phyloP scores from a whole-genome alignment of 2,888 invertebrate species.

The Cybosia mesomella region DNA sequence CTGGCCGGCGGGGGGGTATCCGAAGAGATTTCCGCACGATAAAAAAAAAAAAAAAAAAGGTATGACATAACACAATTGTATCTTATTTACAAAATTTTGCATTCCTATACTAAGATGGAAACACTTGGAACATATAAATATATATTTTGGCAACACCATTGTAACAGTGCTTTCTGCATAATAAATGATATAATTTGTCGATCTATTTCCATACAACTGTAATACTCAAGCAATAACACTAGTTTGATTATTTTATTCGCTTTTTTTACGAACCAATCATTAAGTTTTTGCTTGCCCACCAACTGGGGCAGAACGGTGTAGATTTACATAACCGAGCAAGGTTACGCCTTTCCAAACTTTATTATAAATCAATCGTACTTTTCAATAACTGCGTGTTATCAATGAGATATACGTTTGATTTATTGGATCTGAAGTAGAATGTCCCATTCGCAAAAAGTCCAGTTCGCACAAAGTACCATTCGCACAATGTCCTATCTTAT shows the following conservation, averaged over 20 bases:
- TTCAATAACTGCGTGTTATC: conserved; percentile 9
- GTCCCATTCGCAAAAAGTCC: no score
- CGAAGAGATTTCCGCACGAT: no score
- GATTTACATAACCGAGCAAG: conserved; percentile 46
- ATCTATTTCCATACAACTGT: conserved; percentile 5
- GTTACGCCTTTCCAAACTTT: conserved; percentile 41
- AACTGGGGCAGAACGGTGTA: conserved; percentile 44
- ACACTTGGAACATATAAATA: no score
- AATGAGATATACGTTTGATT: conserved; percentile 10
- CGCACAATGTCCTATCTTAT: no score
- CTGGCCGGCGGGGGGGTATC: no score
- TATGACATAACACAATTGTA: no score
- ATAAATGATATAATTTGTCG: background rate
- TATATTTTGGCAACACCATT: no score
- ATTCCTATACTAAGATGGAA: no score
- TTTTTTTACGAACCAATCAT: conserved; percentile 28
- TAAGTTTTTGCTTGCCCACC: conserved; percentile 34
- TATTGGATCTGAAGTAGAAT: background rate
- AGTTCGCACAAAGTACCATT: no score
- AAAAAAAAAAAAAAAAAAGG: no score
- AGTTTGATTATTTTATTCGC: background rate
- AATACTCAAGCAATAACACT: conserved; percentile 11
- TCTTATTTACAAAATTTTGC: no score
- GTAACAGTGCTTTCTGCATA: no score
- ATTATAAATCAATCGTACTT: conserved; percentile 22